A percentile compares a stretch with the other conserved stretches of the same genome.
These are phyloP conservation scores for Sitta carolinensis DNA, from an alignment of 2,797 vertebrate species.

Conservation along the genomic window DNA sequence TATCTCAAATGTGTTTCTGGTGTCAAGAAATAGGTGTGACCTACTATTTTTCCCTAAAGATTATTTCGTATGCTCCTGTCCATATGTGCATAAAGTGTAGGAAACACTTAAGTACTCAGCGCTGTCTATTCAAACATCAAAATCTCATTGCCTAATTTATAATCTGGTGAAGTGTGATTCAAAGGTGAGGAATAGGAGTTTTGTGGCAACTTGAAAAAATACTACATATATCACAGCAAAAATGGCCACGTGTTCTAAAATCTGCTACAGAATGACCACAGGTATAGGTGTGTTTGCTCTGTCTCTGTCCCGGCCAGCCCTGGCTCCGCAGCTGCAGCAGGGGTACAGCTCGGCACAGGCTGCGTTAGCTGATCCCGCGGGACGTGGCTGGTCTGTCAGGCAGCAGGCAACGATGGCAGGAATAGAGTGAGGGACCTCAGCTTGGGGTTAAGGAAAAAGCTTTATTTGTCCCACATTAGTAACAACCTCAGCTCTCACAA, in stretches of 20 bases:
- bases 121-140: not conserved
- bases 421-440: too few species aligned
- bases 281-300: too few species aligned
- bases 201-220: not conserved
- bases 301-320: too few species aligned
- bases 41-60: not conserved
- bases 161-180: not conserved
- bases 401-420: too few species aligned
- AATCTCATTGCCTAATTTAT: not conserved
- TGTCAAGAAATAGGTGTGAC: not conserved
- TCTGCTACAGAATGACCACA: not conserved
- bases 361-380: too few species aligned
- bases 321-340: too few species aligned
- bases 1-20: not conserved
- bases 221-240: not conserved
- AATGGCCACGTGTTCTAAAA: fast-evolving
- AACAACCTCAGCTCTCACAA: too few species aligned
- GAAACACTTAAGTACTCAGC: not conserved
- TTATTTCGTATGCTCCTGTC: not conserved
- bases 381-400: too few species aligned
- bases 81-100: not conserved
- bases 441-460: too few species aligned
- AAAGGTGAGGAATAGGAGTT: not conserved
- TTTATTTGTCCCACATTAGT: too few species aligned
- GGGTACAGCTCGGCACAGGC: too few species aligned